A percentile compares a stretch with the other conserved stretches of the same genome.
Evolutionary conservation across 2,888 invertebrate genomes (phyloP).

Genomic region (Aleiodes leptofemur): DNA sequence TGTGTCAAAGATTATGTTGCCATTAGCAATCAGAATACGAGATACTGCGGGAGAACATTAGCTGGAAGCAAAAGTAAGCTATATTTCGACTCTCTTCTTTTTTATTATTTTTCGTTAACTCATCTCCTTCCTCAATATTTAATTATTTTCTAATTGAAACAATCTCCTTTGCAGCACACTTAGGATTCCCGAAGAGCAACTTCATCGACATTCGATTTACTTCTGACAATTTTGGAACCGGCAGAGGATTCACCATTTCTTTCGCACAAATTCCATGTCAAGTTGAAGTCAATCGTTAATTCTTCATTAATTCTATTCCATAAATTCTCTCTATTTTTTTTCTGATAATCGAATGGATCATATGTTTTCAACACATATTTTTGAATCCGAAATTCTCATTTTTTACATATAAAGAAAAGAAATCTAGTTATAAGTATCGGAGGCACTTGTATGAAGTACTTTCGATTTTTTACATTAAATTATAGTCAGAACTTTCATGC

Average conservation of each 20-base stretch:
- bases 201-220: slow-evolving; percentile 73
- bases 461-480: too few relatives aligned
- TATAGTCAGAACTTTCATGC: too few relatives aligned
- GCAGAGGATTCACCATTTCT: slow-evolving; percentile 74
- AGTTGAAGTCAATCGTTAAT: slow-evolving; percentile 37
- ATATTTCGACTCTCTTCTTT: background rate
- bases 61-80: slow-evolving; percentile 70
- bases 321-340: background rate
- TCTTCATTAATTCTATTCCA: background rate
- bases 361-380: too few relatives aligned
- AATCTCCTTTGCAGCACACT: slow-evolving; percentile 63
- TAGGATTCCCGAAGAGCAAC: slow-evolving; percentile 66
- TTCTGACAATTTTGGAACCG: slow-evolving; percentile 70
- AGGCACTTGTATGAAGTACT: too few relatives aligned
- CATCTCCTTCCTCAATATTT: background rate
- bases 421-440: too few relatives aligned
- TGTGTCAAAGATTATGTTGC: slow-evolving; percentile 75
- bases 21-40: slow-evolving; percentile 66
- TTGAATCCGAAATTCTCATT: too few relatives aligned
- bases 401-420: too few relatives aligned
- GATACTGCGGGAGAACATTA: slow-evolving; percentile 74
- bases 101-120: background rate
- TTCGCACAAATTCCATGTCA: slow-evolving; percentile 71
- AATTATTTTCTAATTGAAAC: background rate
- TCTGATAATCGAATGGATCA: background rate